Conservation (phyloP, 2,113 vertebrate genomes). For the Xiphorhynchus elegans region DNA sequence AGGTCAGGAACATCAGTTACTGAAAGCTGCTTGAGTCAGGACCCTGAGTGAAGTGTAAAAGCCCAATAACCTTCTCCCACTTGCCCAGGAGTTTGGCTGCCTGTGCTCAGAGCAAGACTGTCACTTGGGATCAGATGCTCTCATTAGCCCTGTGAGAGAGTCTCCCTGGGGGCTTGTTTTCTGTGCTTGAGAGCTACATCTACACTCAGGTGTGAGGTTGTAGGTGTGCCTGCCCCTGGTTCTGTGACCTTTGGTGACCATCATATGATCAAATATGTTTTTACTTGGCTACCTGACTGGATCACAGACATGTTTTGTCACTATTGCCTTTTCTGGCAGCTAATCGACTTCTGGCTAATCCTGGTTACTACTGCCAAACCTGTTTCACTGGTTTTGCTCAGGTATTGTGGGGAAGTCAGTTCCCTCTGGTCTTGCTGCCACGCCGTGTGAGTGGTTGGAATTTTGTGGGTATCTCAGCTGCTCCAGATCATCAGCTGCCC, state of each 20-base stretch:
- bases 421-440: neutral
- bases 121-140: neutral
- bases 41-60: fast-evolving
- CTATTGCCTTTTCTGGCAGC: neutral
- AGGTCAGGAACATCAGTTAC: neutral
- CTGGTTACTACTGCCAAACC: neutral
- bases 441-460: neutral
- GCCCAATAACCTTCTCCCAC: neutral
- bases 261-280: fast-evolving
- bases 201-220: neutral
- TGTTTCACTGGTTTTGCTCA: fast-evolving
- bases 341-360: neutral
- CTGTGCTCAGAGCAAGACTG: too few relatives aligned
- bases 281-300: neutral
- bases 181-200: fast-evolving
- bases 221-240: neutral
- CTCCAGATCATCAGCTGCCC: neutral
- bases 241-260: neutral
- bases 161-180: fast-evolving
- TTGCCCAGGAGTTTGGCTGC: neutral
- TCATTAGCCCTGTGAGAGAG: neutral
- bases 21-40: neutral
- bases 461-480: neutral
- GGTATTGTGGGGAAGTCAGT: too few relatives aligned
- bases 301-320: neutral